A percentile compares a stretch with the other conserved stretches of the same genome.
Evolutionary conservation across 37 sponge, comb jelly and placozoan genomes (phyloP).

Genomic region (Mnemiopsis leidyi): DNA sequence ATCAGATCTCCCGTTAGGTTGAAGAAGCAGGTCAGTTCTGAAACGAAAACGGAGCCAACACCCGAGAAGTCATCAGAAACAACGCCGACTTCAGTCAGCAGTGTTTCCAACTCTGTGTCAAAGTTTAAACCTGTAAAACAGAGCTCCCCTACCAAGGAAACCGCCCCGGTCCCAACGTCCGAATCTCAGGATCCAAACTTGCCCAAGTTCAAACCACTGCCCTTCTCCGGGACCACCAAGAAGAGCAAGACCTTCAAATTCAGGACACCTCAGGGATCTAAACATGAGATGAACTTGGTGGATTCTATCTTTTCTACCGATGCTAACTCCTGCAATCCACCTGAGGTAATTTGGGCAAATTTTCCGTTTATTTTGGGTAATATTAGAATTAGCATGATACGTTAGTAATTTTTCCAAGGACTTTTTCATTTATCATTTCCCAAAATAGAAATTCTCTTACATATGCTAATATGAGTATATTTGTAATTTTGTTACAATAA

Average conservation of each 20-base stretch:
- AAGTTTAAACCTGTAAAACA: conserved; percentile 60
- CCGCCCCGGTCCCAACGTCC: neutral
- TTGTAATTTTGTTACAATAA: no score
- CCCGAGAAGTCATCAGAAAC: neutral
- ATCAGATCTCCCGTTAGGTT: conserved; percentile 7
- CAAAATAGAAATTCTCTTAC: neutral
- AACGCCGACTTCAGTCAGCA: neutral
- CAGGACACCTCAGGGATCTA: conserved; percentile 36
- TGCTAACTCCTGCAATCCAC: neutral
- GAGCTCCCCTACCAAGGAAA: conserved; percentile 29
- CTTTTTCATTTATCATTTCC: neutral
- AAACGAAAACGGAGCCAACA: neutral
- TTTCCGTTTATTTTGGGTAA: neutral
- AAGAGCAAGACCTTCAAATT: conserved; percentile 45
- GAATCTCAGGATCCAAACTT: conserved; percentile 20
- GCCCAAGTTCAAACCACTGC: conserved; percentile 61
- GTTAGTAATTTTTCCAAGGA: neutral
- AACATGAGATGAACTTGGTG: conserved; percentile 59
- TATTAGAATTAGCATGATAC: neutral
- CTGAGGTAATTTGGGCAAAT: conserved; percentile 21
- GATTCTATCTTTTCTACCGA: conserved; percentile 65
- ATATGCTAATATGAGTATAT: no score
- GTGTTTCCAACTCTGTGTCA: neutral
- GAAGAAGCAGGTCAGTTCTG: conserved; percentile 46
- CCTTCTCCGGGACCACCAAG: conserved; percentile 14